Conservation (phyloP, 2,113 vertebrate species). For the Corythornis madagascariensis region DNA sequence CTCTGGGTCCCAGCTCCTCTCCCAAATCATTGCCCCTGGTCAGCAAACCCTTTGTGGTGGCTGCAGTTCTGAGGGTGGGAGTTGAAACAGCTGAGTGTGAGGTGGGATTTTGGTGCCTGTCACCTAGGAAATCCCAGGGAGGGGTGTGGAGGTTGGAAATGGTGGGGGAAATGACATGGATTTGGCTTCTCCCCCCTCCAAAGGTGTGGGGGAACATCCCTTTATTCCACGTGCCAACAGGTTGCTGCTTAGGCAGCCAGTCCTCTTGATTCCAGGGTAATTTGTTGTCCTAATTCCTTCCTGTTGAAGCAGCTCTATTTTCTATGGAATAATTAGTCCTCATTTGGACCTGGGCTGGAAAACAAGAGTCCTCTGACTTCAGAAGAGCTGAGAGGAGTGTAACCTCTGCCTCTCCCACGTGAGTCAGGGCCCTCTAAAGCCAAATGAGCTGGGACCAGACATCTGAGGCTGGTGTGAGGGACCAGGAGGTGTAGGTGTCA, state of each 20-base stretch:
- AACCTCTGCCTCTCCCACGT: not conserved
- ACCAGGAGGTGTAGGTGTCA: not conserved
- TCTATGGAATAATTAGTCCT: constrained; percentile 43
- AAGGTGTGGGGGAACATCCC: rapidly evolving
- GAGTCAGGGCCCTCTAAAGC: constrained; percentile 19
- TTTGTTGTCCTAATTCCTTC: constrained; percentile 60
- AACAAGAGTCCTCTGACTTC: not conserved
- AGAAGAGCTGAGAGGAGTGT: not conserved
- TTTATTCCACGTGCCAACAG: not conserved
- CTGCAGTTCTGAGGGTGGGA: not conserved
- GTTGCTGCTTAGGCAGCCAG: not conserved
- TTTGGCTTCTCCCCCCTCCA: not conserved
- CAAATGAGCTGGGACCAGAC: not conserved
- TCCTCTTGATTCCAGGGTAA: constrained; percentile 15
- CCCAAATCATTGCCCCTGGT: rapidly evolving
- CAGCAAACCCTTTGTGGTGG: not conserved
- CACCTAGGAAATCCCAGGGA: not conserved
- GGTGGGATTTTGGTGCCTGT: not conserved
- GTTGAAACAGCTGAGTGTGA: not conserved
- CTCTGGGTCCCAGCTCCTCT: not conserved
- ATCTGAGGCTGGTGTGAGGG: not conserved
- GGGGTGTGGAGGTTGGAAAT: not conserved
- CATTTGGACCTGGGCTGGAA: constrained; percentile 35
- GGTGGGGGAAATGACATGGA: not conserved
- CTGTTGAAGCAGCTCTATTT: constrained; percentile 35